phyloP scores from a whole-genome alignment of 2,888 invertebrate genomes.

The Argynnis bischoffii region DNA sequence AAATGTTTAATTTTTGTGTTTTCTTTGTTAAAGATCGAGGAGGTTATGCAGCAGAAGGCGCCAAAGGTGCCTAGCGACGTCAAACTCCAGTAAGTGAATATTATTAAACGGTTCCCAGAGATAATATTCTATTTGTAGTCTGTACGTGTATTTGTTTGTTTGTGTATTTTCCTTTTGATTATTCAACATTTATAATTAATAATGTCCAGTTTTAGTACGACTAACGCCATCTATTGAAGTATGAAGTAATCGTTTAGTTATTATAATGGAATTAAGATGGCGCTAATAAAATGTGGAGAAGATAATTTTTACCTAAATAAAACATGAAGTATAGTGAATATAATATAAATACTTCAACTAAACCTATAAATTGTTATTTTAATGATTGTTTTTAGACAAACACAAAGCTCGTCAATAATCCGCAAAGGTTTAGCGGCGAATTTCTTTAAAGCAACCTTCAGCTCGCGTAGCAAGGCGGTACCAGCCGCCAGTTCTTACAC shows the following conservation, averaged over 20 bases:
- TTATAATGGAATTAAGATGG: slow-evolving; percentile 3
- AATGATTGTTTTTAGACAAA: slow-evolving; percentile 49
- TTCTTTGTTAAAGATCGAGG: slow-evolving; percentile 68
- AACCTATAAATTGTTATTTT: neutral
- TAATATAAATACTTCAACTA: neutral
- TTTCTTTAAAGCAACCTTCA: slow-evolving; percentile 76
- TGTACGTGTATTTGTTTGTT: neutral
- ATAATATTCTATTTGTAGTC: neutral
- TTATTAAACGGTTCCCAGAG: slow-evolving; percentile 3
- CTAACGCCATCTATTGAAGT: slow-evolving; percentile 58
- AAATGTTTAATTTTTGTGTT: slow-evolving; percentile 17
- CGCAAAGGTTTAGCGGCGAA: slow-evolving; percentile 65
- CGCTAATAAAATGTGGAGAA: neutral
- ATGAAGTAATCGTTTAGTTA: slow-evolving; percentile 1
- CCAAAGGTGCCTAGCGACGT: slow-evolving; percentile 72
- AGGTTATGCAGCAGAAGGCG: slow-evolving; percentile 81
- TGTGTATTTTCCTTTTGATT: slow-evolving; percentile 4
- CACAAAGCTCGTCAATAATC: slow-evolving; percentile 42
- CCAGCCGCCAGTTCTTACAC: slow-evolving; percentile 54
- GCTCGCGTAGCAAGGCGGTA: slow-evolving; percentile 75
- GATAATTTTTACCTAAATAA: no score
- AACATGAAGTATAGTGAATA: neutral
- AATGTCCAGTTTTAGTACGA: slow-evolving; percentile 1
- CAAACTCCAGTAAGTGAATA: slow-evolving; percentile 64
- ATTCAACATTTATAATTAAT: neutral